Conservation (phyloP, 2,888 invertebrate species). For the Eristalis pertinax region DNA sequence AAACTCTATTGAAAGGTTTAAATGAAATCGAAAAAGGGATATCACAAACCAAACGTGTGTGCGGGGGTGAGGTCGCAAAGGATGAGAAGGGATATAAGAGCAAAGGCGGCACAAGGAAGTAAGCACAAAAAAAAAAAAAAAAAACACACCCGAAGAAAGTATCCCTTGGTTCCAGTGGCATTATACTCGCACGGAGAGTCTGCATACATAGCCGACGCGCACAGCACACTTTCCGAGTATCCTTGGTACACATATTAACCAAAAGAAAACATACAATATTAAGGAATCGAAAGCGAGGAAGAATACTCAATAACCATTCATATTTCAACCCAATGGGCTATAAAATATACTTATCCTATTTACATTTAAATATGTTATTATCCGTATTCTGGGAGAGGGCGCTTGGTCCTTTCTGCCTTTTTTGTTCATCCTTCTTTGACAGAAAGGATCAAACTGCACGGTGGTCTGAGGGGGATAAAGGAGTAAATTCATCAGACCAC, state of each 20-base stretch:
- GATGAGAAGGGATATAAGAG: slow-evolving; percentile 65
- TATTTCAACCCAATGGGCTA: slow-evolving; percentile 75
- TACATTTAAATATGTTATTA: slow-evolving; percentile 73
- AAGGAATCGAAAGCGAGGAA: slow-evolving; percentile 71
- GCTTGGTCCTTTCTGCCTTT: not conserved
- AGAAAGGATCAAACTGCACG: slow-evolving; percentile 61
- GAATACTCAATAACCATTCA: slow-evolving; percentile 74
- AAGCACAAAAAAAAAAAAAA: slow-evolving; percentile 54
- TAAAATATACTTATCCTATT: slow-evolving; percentile 75
- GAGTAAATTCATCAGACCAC: slow-evolving; percentile 50
- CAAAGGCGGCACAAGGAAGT: slow-evolving; percentile 26
- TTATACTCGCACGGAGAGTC: slow-evolving; percentile 53
- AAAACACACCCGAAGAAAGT: slow-evolving; percentile 61
- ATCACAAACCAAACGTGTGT: slow-evolving; percentile 45
- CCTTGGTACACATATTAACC: slow-evolving; percentile 70
- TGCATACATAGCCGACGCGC: slow-evolving; percentile 2
- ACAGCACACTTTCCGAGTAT: slow-evolving; percentile 67
- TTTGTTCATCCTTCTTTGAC: not conserved
- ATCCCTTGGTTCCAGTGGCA: slow-evolving; percentile 72
- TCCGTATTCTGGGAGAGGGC: slow-evolving; percentile 24
- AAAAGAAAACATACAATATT: slow-evolving; percentile 71
- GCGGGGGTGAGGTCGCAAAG: not conserved
- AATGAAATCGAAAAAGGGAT: slow-evolving; percentile 73
- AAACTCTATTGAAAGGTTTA: slow-evolving; percentile 70
- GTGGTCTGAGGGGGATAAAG: slow-evolving; percentile 3